These are phyloP conservation scores for Pantherophis alleghaniensis DNA, from an alignment of 2,797 vertebrate species.

Conservation along the genomic window DNA sequence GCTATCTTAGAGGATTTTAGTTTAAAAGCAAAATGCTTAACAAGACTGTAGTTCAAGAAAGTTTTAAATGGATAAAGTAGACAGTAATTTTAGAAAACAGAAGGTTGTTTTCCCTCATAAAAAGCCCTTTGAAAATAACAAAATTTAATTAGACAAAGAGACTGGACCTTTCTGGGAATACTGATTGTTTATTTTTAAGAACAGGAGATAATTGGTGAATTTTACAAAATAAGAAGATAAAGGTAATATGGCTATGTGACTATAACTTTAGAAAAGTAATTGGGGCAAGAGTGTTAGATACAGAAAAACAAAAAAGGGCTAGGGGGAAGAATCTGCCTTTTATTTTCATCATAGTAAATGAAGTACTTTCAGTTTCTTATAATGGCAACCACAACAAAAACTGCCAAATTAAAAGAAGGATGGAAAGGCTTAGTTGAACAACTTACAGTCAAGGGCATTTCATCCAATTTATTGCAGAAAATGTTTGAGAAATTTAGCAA, in stretches of 20 bases:
- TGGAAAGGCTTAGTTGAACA: background rate
- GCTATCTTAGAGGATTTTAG: background rate
- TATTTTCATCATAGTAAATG: background rate
- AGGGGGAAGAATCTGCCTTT: background rate
- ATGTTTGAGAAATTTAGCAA: background rate
- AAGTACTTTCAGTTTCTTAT: background rate
- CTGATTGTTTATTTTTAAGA: background rate
- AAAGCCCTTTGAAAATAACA: background rate
- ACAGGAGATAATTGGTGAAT: background rate
- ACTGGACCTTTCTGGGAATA: background rate
- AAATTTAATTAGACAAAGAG: background rate
- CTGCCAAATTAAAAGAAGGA: background rate
- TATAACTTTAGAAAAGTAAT: background rate
- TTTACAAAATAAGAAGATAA: background rate
- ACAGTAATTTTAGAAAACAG: too few relatives aligned
- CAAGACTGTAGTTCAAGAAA: background rate
- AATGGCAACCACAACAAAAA: background rate
- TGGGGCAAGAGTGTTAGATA: background rate
- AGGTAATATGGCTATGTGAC: background rate
- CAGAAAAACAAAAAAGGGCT: background rate
- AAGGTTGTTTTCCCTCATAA: background rate
- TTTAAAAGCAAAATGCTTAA: background rate
- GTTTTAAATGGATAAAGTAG: background rate
- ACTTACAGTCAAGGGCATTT: background rate
- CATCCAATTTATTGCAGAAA: background rate